A percentile compares a stretch with the other conserved stretches of the same genome.
Evolutionary conservation across 2,113 vertebrate genomes (phyloP).

Genomic region (Actenoides lindsayi): DNA sequence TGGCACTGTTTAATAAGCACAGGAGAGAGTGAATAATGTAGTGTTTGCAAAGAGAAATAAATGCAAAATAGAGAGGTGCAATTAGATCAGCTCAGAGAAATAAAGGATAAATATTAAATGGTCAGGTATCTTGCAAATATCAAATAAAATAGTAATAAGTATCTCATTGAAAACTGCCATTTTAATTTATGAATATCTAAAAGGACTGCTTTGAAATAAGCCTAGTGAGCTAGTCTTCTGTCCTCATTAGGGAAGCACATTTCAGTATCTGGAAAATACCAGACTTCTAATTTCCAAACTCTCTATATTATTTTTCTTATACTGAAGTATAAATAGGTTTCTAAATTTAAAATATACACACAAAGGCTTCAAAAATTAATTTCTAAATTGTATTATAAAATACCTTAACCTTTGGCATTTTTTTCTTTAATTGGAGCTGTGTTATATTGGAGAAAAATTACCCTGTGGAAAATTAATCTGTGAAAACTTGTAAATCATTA

Average conservation of each 20-base stretch:
- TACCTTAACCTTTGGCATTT: slow-evolving; percentile 22
- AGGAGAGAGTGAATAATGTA: slow-evolving; percentile 81
- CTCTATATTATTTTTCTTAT: not conserved
- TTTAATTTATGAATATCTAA: slow-evolving; percentile 58
- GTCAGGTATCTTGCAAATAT: slow-evolving; percentile 72
- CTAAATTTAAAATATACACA: not conserved
- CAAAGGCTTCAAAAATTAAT: not conserved
- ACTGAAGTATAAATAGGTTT: not conserved
- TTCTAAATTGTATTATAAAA: slow-evolving; percentile 27
- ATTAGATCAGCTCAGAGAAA: slow-evolving; percentile 77
- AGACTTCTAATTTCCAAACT: slow-evolving; percentile 9
- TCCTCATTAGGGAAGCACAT: slow-evolving; percentile 38
- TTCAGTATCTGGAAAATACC: slow-evolving; percentile 47
- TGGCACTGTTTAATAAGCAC: slow-evolving; percentile 84
- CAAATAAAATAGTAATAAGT: slow-evolving; percentile 54
- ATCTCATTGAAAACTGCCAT: slow-evolving; percentile 47
- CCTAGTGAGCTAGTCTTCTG: slow-evolving; percentile 31
- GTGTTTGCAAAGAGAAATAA: slow-evolving; percentile 81
- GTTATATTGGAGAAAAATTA: slow-evolving; percentile 52
- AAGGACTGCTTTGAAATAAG: slow-evolving; percentile 55
- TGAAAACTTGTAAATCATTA: slow-evolving; percentile 61
- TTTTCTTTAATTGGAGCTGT: slow-evolving; percentile 45
- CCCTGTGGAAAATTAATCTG: slow-evolving; percentile 63
- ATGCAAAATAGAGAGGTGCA: slow-evolving; percentile 81
- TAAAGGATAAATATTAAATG: slow-evolving; percentile 76